Conservation (phyloP, 2,113 vertebrate genomes). For the Corydoras sp. region DNA sequence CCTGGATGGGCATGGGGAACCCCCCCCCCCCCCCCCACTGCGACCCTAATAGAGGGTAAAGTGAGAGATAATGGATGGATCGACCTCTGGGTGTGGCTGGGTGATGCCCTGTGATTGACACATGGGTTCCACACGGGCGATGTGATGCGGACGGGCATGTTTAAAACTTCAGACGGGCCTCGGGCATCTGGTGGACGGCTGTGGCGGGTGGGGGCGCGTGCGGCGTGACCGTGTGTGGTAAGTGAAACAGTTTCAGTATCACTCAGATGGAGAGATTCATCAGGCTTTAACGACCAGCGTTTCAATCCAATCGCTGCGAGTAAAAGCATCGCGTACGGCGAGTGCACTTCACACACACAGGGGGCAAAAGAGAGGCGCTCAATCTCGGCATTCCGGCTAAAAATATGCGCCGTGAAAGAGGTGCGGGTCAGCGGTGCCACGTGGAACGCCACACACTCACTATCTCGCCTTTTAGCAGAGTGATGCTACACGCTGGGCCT, state of each 20-base stretch:
- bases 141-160: too few species aligned
- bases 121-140: too few species aligned
- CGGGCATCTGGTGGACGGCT: neutral
- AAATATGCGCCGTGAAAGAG: slow-evolving; percentile 51
- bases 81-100: too few species aligned
- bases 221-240: neutral
- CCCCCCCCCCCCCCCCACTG: too few species aligned
- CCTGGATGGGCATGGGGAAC: too few species aligned
- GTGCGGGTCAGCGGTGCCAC: slow-evolving; percentile 27
- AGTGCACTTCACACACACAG: slow-evolving; percentile 64
- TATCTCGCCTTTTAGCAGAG: slow-evolving; percentile 29
- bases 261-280: slow-evolving; percentile 45
- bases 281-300: slow-evolving; percentile 58
- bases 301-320: slow-evolving; percentile 60
- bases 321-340: slow-evolving; percentile 57
- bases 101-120: too few species aligned
- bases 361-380: slow-evolving; percentile 47
- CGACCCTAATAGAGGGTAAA: too few species aligned
- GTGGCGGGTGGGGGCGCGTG: neutral
- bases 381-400: slow-evolving; percentile 48
- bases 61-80: too few species aligned
- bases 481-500: slow-evolving; percentile 35
- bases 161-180: neutral
- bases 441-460: slow-evolving; percentile 29
- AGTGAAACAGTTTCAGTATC: slow-evolving; percentile 17